Percentiles rank a stretch among this genome's conserved stretches.
These are phyloP conservation scores for Oncorhynchus gorbuscha DNA, from an alignment of 2,113 vertebrate species.

Conservation along the genomic window DNA sequence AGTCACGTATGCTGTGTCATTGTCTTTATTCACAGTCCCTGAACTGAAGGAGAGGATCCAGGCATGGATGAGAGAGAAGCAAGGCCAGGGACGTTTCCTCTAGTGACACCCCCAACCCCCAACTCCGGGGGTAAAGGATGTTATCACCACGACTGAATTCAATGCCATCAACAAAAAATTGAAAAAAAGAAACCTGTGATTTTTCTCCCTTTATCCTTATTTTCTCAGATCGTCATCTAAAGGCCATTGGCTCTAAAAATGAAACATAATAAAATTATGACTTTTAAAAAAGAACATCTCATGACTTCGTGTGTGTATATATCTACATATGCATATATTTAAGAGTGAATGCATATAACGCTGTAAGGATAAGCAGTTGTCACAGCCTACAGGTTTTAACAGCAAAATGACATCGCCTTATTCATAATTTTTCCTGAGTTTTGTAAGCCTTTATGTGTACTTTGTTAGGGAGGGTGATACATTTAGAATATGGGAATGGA, in stretches of 20 bases:
- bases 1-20: conserved; percentile 80
- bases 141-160: conserved; percentile 61
- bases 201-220: conserved; percentile 56
- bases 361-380: conserved; percentile 43
- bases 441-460: conserved; percentile 41
- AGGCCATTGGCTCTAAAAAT: conserved; percentile 66
- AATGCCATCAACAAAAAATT: conserved; percentile 43
- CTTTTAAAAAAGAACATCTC: conserved; percentile 67
- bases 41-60: conserved; percentile 96
- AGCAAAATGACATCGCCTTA: conserved; percentile 35
- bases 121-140: conserved; percentile 55
- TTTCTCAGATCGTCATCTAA: conserved; percentile 63
- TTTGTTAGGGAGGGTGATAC: conserved; percentile 29
- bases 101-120: conserved; percentile 43
- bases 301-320: conserved; percentile 68
- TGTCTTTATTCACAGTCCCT: conserved; percentile 77
- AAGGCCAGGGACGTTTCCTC: conserved; percentile 75
- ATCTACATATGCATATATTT: conserved; percentile 60
- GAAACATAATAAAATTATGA: conserved; percentile 79
- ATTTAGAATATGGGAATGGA: not conserved
- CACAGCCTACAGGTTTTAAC: conserved; percentile 53
- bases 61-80: conserved; percentile 96
- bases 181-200: conserved; percentile 48
- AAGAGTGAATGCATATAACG: conserved; percentile 29
- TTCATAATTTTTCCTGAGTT: conserved; percentile 44